Evolutionary conservation across 2,113 vertebrate genomes (phyloP).

Genomic region (Ranitomeya variabilis): DNA sequence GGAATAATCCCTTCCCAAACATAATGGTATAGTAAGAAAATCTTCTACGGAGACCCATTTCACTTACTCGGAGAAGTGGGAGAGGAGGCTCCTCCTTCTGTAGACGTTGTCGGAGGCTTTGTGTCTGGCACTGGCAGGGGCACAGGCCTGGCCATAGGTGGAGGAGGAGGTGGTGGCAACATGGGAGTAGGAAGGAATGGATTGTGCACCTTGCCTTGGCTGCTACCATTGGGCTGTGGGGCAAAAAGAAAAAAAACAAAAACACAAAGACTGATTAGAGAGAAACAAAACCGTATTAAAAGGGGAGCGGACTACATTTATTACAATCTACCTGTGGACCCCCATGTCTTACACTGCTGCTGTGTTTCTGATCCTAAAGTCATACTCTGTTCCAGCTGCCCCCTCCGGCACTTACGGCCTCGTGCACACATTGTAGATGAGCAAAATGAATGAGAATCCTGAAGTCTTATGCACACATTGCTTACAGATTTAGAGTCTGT

Average conservation of each 20-base stretch:
- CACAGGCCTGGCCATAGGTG: conserved; percentile 97
- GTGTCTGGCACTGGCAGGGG: conserved; percentile 95
- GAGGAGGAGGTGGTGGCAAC: conserved; percentile 96
- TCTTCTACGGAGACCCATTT: not conserved
- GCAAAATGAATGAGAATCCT: too few species aligned
- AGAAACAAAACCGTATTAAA: not conserved
- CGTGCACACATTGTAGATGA: too few species aligned
- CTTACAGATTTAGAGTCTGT: too few species aligned
- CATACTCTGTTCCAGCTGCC: not conserved
- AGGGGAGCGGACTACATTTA: not conserved
- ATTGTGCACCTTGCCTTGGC: conserved; percentile 99
- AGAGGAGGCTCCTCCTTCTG: conserved; percentile 92
- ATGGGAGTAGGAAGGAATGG: conserved; percentile 98
- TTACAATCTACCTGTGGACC: not conserved
- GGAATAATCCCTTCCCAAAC: too few species aligned
- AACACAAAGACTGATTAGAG: not conserved
- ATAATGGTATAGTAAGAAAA: not conserved
- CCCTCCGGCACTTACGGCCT: not conserved
- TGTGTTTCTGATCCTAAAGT: not conserved
- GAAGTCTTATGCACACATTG: too few species aligned
- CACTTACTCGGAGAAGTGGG: conserved; percentile 98
- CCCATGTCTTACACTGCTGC: not conserved
- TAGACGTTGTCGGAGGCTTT: conserved; percentile 94
- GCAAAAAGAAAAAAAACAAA: conserved; percentile 57
- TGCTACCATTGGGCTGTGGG: conserved; percentile 92